Base-by-base conservation (phyloP, 2,888 invertebrate species). In the Folsomia manolachei region DNA sequence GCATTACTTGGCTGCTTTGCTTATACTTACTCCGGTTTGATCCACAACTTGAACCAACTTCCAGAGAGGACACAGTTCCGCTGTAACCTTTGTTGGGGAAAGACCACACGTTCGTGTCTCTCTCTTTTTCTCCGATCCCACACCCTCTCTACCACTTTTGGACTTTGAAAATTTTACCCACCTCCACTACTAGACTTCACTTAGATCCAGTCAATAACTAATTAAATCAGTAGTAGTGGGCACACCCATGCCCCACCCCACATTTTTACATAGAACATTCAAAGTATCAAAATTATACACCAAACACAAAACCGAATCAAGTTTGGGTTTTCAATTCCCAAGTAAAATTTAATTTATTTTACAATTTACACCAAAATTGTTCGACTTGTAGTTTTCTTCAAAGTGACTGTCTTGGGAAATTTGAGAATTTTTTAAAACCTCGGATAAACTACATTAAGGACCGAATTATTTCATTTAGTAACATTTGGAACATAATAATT, bases 51-150 rank as follows among this genome's bases (percentile, higher is more conserved):
- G 23, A 14, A n/a, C 26, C 39, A n/a, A 66, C 21, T 52, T 52
- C n/a, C 27, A 52, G 52, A n/a, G 23, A 51, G 23, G 51, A 66
- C 64, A 66, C 65, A 66, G 65, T 66, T 66, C 52, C 52, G n/a
- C 65, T 52, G 65, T 52, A 52, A 66, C 65, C 65, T 66, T 24
- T 39, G 23, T 21, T 39, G 65, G 19, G 65, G n/a, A 27, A 66
- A 66, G 51, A 66, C 39, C 56, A 19, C 7, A 56, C n/a, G n/a
- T n/a, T n/a, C n/a, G n/a, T n/a, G n/a, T n/a, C n/a, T n/a, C n/a
- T n/a, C n/a, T n/a, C n/a, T n/a, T n/a, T 39, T 39, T 39, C 39
- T 39, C 39, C 56, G 21, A 7, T 56, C 56, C 56, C 56, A 56
- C 18, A 56, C 56, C 18, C 19, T 63, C 63, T 62, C 18, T 62